Evolutionary conservation across 2,797 vertebrate species (phyloP), one percentile per base, ranked within the genome.

Genomic region (Chelon labrosus): DNA sequence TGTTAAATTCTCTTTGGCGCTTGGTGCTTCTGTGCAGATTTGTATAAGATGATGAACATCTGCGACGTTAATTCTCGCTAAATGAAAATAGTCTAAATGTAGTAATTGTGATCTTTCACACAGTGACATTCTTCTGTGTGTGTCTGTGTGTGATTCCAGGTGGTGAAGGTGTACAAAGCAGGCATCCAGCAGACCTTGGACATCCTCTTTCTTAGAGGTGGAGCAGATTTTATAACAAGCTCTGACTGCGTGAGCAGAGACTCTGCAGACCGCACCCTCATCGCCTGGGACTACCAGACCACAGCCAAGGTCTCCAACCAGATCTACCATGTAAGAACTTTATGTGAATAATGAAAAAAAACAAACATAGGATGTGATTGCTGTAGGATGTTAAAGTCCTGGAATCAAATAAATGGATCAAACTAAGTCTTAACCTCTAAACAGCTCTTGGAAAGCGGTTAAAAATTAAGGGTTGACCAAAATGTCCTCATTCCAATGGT

Each of bases 251-350:
- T 99, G 5, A 99, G 98, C 86, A 94, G 97, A 58, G 98, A 99
- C 90, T 99, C 98, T 0, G 97, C 98, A 0, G 98, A 99, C 73
- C 96, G 97, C 4, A 98, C 98, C 14, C 94, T 99, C 4, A 95
- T 99, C 1, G 97, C 96, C 2, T 99, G 98, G 98, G 98, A 99
- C 83, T 98, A 95, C 79, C 89, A 92, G 67, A 98, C 95, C 25
- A 93, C 96, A 3, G 98, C 98, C 17, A 97, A 94, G 85, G 90
- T 99, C 89, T 99, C 98, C 90, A 99, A 99, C 91, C 98, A 99
- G 92, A 98, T 99, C 75, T 99, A 96, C 87, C 97, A 99, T 0
- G 98, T 99, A 91, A 95, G 96, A 56, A 51, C 19, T 55, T 38
- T 55, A 13, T 42, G 46, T 60, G 17, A 41, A n/a, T n/a, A 0